Base-by-base conservation (phyloP, 2,113 vertebrate species). In the Istiophorus platypterus region DNA sequence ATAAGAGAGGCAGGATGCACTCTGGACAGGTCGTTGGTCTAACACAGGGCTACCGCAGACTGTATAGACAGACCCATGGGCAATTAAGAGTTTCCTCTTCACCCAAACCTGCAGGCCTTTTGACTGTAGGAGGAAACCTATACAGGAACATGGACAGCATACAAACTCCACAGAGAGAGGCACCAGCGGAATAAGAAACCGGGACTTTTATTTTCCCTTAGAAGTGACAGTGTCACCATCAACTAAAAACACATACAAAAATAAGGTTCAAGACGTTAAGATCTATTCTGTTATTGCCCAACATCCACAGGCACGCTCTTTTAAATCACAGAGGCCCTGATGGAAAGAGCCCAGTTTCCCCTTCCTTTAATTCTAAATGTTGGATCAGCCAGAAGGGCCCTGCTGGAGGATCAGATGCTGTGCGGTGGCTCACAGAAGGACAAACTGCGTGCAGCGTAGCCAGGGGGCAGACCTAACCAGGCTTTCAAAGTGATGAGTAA, bases 251-350 rank as follows among this genome's bases (percentile, higher is more conserved):
- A 54, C 18, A 34, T 47, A 70, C 1, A 68, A 56, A 71, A 54
- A 70, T 49, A 67, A 5, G 5, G 47, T 3, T 34, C 57, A 68
- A 75, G 68, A 67, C 4, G 1, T 66, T 66, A 47, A 65, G 72
- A 63, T 84, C 78, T 80, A 88, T 86, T 85, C 39, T 26, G 41
- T 29, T 77, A 54, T 61, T 79, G 79, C 54, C 65, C 10, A 9
- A 84, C 52, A 39, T 66, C 63, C 70, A 71, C 20, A 0, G 39
- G 70, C 56, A 80, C 31, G 41, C 66, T 79, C 69, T 61, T 78
- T 61, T 34, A 76, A 81, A 77, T 76, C 57, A 78, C 63, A 57
- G 7, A 47, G 41, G 74, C 52, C 76, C 76, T 67, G 52, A 57
- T 72, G 70, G 39, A 82, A 79, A 81, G 76, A 63, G 24, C 18